Base-by-base conservation (phyloP, 2,888 invertebrate species). In the Reticulitermes lucifugus region DNA sequence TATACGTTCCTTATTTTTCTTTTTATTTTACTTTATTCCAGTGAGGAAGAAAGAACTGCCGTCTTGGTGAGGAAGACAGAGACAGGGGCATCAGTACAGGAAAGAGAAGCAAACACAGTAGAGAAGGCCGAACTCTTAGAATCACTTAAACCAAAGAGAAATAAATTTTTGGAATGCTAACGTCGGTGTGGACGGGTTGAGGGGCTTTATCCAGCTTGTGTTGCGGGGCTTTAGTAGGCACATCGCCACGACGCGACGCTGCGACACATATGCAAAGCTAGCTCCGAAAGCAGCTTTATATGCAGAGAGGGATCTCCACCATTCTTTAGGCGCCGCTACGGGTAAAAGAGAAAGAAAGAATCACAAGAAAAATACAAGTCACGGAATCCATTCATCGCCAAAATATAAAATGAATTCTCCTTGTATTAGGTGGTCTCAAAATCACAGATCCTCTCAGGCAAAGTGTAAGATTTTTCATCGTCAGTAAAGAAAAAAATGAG, bases 211-310 rank as follows among this genome's bases (percentile, higher is more conserved):
- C 25, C 41, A 21, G 35, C 73, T 73, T 35, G 73, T 73, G 73
- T 73, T 35, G 18, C 21, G 3, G n/a, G 3, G 70, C 25, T n/a
- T 70, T 70, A 29, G 29, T 1, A 29, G 0, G 35, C 35, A 41
- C 41, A 73, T 60, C 51, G 55, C 29, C 21, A 7, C n/a, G 55
- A 55, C 0, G 35, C 55, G 77, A 65, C 70, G 43, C 60, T 73
- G 73, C 85, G 82, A 85, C 85, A 85, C 85, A 85, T 85, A 85
- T 82, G 85, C 85, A 85, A 85, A 85, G 81, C 80, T 46, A 46
- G 41, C 43, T 77, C 77, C n/a, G 51, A 22, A 71, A 82, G 82
- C 75, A 82, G 82, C 75, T 82, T 85, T 81, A 85, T 85, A 85
- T 85, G 73, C 85, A 85, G 82, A 71, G 85, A 85, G 73, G 82